Conservation (phyloP, 35 echinoderm and acorn worm species). For the Lytechinus pictus region DNA sequence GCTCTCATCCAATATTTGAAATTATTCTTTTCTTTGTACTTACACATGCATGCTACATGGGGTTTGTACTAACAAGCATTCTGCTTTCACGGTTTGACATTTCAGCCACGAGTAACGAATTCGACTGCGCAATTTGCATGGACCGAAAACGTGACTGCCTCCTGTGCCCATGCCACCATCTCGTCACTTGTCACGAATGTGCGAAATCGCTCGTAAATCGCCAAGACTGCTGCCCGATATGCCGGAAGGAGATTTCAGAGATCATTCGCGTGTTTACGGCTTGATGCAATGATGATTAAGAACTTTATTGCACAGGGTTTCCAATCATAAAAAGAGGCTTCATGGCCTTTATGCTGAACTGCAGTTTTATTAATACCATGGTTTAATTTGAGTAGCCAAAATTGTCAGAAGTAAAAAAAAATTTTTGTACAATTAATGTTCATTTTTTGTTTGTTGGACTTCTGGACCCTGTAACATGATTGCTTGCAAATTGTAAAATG, state of each 20-base stretch:
- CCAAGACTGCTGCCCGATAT: constrained; percentile 80
- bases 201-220: constrained; percentile 80
- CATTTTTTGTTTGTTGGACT: too few relatives aligned
- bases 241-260: constrained; percentile 82
- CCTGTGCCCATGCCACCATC: constrained; percentile 81
- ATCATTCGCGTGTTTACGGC: constrained; percentile 76
- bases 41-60: neutral
- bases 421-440: too few relatives aligned
- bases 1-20: neutral
- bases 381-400: too few relatives aligned
- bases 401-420: too few relatives aligned
- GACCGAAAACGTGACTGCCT: constrained; percentile 77
- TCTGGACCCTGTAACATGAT: neutral
- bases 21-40: neutral
- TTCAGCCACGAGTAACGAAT: constrained; percentile 57
- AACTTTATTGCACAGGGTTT: neutral
- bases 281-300: neutral
- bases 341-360: too few relatives aligned
- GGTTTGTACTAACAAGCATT: neutral
- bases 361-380: too few relatives aligned
- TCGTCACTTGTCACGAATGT: constrained; percentile 82
- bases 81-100: neutral
- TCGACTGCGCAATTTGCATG: constrained; percentile 88
- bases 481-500: neutral
- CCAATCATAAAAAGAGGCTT: neutral